A percentile compares a stretch with the other conserved stretches of the same genome.
Conservation (phyloP, 2,113 vertebrate species). For the Falco punctatus region DNA sequence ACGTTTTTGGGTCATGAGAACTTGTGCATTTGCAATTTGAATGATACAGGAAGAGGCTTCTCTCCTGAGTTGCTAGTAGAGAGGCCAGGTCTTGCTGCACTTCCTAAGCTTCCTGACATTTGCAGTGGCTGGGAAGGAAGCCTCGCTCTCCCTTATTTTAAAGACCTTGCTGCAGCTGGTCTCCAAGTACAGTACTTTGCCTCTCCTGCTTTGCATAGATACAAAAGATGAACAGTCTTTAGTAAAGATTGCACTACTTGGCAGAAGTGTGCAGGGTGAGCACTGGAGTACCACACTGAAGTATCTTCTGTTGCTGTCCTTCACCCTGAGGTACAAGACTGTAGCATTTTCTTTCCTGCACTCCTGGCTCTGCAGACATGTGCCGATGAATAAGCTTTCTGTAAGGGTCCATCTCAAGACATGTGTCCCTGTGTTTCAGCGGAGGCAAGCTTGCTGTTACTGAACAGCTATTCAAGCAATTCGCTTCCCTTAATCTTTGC, state of each 20-base stretch:
- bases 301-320: background rate
- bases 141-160: background rate
- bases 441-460: background rate
- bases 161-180: background rate
- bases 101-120: background rate
- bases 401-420: background rate
- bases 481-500: background rate
- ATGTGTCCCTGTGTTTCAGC: background rate
- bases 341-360: background rate
- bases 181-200: background rate
- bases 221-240: background rate
- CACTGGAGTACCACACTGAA: background rate
- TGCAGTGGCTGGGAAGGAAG: background rate
- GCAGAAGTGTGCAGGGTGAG: background rate
- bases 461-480: background rate
- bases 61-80: background rate
- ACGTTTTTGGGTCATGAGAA: background rate
- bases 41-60: accelerated
- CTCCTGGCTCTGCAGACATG: background rate
- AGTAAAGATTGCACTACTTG: background rate
- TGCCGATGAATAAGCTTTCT: background rate
- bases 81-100: background rate
- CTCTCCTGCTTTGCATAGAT: background rate
- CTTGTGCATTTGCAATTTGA: accelerated
- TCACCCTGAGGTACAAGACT: accelerated